Conservation (phyloP, 2,113 vertebrate species). For the Agelaius phoeniceus region DNA sequence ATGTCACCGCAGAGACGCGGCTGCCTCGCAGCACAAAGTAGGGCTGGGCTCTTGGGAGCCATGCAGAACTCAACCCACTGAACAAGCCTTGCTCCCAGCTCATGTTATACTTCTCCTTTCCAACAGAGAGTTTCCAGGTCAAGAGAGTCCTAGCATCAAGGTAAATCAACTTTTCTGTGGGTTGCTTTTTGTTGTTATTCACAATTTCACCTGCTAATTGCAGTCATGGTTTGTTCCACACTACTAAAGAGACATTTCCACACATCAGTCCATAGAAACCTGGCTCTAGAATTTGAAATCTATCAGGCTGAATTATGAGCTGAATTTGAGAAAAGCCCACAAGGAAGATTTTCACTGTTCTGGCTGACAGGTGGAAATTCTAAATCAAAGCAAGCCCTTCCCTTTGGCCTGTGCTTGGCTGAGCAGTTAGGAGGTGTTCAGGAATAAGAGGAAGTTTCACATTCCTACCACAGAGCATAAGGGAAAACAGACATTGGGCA, state of each 20-base stretch:
- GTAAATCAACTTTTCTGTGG: background rate
- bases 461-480: background rate
- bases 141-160: background rate
- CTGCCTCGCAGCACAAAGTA: conserved; percentile 20
- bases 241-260: background rate
- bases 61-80: background rate
- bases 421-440: background rate
- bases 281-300: background rate
- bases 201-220: background rate
- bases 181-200: too few species aligned
- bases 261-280: background rate
- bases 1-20: conserved; percentile 33
- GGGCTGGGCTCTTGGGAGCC: conserved; percentile 21
- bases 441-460: rapidly evolving
- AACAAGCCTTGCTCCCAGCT: background rate
- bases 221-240: background rate
- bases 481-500: background rate
- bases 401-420: background rate
- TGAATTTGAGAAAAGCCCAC: background rate
- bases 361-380: background rate
- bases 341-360: background rate
- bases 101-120: background rate
- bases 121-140: background rate
- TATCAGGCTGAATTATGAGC: background rate
- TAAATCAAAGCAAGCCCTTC: background rate